phyloP scores from a whole-genome alignment of 2,797 vertebrate genomes.

The Sciurus carolinensis region DNA sequence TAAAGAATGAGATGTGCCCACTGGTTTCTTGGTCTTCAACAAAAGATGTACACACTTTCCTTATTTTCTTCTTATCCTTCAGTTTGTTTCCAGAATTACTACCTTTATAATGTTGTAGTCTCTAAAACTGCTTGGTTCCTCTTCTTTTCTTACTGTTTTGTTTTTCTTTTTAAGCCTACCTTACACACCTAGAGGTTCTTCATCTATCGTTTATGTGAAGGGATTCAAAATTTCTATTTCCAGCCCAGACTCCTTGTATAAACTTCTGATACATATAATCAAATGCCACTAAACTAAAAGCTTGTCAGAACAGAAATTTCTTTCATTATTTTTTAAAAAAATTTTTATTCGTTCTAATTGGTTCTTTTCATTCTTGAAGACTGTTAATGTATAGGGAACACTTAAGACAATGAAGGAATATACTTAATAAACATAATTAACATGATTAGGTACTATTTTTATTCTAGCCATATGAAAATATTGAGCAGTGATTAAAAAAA shows the following conservation, averaged over 20 bases:
- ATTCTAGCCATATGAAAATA: slow-evolving; percentile 41
- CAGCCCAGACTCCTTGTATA: background rate
- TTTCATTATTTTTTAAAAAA: background rate
- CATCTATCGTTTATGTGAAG: background rate
- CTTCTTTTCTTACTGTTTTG: background rate
- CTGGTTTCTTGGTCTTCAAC: background rate
- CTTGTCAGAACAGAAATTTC: background rate
- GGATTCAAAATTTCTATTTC: slow-evolving; percentile 27
- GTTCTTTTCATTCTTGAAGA: background rate
- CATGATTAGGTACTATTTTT: slow-evolving; percentile 48
- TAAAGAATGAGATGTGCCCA: background rate
- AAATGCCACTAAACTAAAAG: slow-evolving; percentile 39
- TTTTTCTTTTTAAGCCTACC: background rate
- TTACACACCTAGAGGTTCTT: background rate
- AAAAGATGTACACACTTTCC: background rate
- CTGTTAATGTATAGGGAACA: background rate
- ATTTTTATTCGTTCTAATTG: too few species aligned
- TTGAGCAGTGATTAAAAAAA: slow-evolving; percentile 31
- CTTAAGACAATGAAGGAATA: slow-evolving; percentile 38
- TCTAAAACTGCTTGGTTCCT: background rate
- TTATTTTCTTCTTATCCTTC: background rate
- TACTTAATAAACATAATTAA: slow-evolving; percentile 12
- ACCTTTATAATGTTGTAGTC: background rate
- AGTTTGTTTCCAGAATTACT: background rate
- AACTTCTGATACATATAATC: background rate